Conservation (phyloP, 2,888 invertebrate genomes). For the Erpobdella octoculata region DNA sequence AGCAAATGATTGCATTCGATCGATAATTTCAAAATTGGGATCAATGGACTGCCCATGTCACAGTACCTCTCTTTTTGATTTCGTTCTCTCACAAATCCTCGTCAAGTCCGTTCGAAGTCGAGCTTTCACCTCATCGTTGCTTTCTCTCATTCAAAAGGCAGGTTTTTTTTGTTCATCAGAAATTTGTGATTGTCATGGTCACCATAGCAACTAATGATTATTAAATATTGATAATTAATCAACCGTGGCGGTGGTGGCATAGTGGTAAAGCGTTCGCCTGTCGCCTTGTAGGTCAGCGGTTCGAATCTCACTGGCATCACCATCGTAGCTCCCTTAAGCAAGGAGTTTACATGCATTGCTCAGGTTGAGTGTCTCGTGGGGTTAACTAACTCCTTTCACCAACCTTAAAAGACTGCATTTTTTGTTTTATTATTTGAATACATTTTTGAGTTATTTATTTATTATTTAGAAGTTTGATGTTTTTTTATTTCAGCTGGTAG, state of each 20-base stretch:
- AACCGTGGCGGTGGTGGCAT: too few relatives aligned
- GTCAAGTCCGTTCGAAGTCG: neutral
- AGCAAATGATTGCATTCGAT: slow-evolving; percentile 20
- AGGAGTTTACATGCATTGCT: too few relatives aligned
- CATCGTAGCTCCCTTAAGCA: too few relatives aligned
- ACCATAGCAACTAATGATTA: too few relatives aligned
- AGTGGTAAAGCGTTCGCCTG: too few relatives aligned
- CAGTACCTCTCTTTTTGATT: neutral
- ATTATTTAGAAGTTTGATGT: neutral
- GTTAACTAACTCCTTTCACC: too few relatives aligned
- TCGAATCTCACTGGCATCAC: too few relatives aligned
- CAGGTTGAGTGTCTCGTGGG: too few relatives aligned
- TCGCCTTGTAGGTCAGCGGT: too few relatives aligned
- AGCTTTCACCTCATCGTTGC: neutral
- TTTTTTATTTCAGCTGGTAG: neutral
- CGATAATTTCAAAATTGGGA: slow-evolving; percentile 18
- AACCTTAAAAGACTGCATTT: too few relatives aligned
- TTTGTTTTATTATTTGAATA: neutral
- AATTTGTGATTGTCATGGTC: neutral
- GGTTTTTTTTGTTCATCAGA: neutral
- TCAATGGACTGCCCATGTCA: slow-evolving; percentile 21
- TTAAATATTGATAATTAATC: too few relatives aligned
- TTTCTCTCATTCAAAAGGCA: neutral
- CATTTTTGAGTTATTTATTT: neutral
- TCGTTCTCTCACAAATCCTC: slow-evolving; percentile 2